A percentile compares a stretch with the other conserved stretches of the same genome.
These are phyloP conservation scores for Trissoscelio sp. DNA, from an alignment of 2,888 invertebrate genomes.

Conservation along the genomic window DNA sequence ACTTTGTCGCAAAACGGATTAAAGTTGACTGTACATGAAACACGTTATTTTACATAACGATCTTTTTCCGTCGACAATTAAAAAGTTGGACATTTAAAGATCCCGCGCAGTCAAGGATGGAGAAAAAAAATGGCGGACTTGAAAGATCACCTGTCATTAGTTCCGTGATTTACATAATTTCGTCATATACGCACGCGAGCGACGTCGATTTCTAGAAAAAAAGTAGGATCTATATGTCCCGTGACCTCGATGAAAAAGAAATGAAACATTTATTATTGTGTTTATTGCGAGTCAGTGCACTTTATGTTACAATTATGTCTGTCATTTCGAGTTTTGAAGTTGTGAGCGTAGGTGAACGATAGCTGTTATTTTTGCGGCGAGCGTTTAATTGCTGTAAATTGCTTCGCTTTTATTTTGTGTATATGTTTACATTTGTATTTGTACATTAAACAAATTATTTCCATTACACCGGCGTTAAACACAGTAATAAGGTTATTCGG, in stretches of 20 bases:
- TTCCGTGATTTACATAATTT: slow-evolving; percentile 46
- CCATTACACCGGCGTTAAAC: slow-evolving; percentile 14
- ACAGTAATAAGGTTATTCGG: slow-evolving; percentile 14
- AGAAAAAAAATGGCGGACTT: slow-evolving; percentile 23
- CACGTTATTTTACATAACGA: background rate
- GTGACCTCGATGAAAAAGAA: slow-evolving; percentile 32
- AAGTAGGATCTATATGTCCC: slow-evolving; percentile 13
- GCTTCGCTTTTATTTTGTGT: background rate
- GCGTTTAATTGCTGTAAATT: slow-evolving; percentile 4
- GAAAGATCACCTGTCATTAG: slow-evolving; percentile 39
- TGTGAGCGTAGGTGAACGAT: background rate
- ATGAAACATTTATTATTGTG: slow-evolving; percentile 28
- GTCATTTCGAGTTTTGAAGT: slow-evolving; percentile 1
- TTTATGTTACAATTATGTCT: slow-evolving; percentile 24
- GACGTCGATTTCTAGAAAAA: slow-evolving; percentile 43
- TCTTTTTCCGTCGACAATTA: background rate
- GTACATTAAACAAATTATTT: slow-evolving; percentile 19
- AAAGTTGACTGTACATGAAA: background rate
- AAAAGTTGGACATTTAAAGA: slow-evolving; percentile 2
- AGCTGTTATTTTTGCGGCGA: background rate
- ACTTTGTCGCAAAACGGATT: slow-evolving; percentile 21
- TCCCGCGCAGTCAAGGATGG: slow-evolving; percentile 5
- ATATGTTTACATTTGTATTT: slow-evolving; percentile 1
- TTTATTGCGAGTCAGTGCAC: slow-evolving; percentile 18
- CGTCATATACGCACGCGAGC: slow-evolving; percentile 31